Conservation (phyloP, 1,140 invertebrate species). For the Rhopalosiphum maidis region DNA sequence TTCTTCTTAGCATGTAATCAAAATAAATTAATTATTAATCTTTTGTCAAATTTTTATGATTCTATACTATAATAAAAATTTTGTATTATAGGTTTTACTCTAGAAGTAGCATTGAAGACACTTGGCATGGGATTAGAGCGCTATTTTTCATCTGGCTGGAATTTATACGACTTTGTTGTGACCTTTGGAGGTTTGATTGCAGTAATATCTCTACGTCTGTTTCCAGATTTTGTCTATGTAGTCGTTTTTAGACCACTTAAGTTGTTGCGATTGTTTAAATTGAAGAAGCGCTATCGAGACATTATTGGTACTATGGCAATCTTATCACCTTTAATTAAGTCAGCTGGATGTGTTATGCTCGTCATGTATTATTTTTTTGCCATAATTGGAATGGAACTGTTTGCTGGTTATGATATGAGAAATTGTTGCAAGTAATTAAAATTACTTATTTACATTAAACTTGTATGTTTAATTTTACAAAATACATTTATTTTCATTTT, state of each 20-base stretch:
- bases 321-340: constrained; percentile 73
- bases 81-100: constrained; percentile 72
- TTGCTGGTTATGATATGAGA: constrained; percentile 76
- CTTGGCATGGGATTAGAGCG: constrained; percentile 74
- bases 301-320: constrained; percentile 89
- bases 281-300: constrained; percentile 87
- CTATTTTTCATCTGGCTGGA: constrained; percentile 86
- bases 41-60: not conserved
- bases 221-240: constrained; percentile 74
- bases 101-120: constrained; percentile 78
- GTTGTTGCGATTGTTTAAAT: constrained; percentile 73
- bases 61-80: constrained; percentile 17
- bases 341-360: constrained; percentile 81
- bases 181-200: constrained; percentile 74
- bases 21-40: constrained; percentile 31
- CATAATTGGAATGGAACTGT: constrained; percentile 90
- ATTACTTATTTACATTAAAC: constrained; percentile 58
- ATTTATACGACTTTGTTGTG: constrained; percentile 82
- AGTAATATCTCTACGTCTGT: constrained; percentile 70
- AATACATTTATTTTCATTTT: not conserved
- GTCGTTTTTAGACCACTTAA: constrained; percentile 76
- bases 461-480: constrained; percentile 4
- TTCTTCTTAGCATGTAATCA: constrained; percentile 74
- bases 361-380: constrained; percentile 91
- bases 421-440: constrained; percentile 83